Base-by-base conservation (phyloP, 2,797 vertebrate genomes). In the Premnoplex brunnescens region DNA sequence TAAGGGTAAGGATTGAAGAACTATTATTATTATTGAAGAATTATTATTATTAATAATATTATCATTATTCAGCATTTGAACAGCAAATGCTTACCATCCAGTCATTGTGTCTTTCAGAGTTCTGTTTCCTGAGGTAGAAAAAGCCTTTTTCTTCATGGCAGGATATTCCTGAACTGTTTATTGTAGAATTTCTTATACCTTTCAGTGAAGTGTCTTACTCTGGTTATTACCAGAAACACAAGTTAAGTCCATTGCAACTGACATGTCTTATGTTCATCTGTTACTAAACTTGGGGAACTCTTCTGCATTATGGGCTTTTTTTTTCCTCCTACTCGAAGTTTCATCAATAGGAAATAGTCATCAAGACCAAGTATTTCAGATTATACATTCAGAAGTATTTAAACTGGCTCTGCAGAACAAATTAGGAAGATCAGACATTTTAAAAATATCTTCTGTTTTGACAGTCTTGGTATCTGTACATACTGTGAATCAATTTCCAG, bases 401-500 rank as follows among this genome's bases (percentile, higher is more conserved):
- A 69, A 93, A 90, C 26, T 26, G 22, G 9, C 10, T 90, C 51
- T 68, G 44, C 52, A 87, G 63, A 95, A 85, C 21, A 68, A 78
- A 91, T 93, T 59, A 82, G 44, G 71, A 84, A 84, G 55, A 90
- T 86, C 62, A 88, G 76, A 78, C 66, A 51, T 37, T 85, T 92
- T 30, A 93, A 88, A n/a, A 91, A 86, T 93, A 76, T 63, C 77
- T 82, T 83, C 59, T 85, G 43, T 69, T 96, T 88, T 93, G 85
- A 82, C 73, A 94, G 81, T 60, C 73, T 68, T 76, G 55, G 43
- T 84, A 88, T 51, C 73, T 76, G n/a, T 81, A 62, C 59, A 73
- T 37, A 63, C 49, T 91, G 48, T 84, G 84, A 95, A 75, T 59
- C 12, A 4, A 55, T 55, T 78, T 91, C 55, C 59, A 79, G 84